Conservation (phyloP, 2,113 vertebrate species). For the Hippolais icterina region DNA sequence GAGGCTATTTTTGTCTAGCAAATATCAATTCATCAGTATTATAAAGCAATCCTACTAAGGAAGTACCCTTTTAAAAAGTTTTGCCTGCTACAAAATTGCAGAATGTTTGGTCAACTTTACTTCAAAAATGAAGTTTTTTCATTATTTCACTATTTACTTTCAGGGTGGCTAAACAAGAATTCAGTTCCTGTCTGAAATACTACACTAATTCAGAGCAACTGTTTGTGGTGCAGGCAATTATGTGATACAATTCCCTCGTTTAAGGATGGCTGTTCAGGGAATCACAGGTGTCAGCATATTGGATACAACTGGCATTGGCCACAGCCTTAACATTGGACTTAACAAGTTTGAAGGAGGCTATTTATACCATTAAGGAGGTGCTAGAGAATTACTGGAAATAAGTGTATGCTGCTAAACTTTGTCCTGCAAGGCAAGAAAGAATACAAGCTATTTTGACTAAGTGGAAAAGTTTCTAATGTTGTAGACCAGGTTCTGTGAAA, state of each 20-base stretch:
- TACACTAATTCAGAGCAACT: neutral
- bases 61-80: neutral
- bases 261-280: neutral
- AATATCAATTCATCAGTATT: neutral
- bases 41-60: neutral
- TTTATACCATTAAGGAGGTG: neutral
- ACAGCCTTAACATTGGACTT: neutral
- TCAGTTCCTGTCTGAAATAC: neutral
- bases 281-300: neutral
- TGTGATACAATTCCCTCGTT: neutral
- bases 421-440: neutral
- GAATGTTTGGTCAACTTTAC: neutral
- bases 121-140: neutral
- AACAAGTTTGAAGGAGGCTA: neutral
- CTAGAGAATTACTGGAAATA: neutral
- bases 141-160: neutral
- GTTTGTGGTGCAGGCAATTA: neutral
- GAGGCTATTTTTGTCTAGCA: conserved; percentile 26
- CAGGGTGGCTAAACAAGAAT: neutral
- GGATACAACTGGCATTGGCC: neutral
- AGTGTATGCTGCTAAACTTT: neutral
- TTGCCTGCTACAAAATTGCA: neutral
- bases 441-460: neutral
- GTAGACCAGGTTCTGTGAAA: neutral
- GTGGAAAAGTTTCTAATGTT: neutral